Percentiles rank a stretch among this genome's conserved stretches.
These are phyloP conservation scores for Otocyon megalotis DNA, from an alignment of 2,113 vertebrate species.

Conservation along the genomic window DNA sequence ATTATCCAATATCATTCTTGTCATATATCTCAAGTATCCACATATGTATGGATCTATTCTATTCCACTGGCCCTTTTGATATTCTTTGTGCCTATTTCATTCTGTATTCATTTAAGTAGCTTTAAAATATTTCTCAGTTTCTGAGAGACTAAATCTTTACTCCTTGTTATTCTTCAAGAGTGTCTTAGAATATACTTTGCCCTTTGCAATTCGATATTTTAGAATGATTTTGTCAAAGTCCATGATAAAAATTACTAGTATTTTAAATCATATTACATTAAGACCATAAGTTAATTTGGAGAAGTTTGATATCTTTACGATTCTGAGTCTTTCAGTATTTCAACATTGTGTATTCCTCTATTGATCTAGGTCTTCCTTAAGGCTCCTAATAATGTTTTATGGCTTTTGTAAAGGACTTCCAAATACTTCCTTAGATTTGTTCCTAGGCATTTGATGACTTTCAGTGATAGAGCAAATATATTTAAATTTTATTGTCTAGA, in stretches of 20 bases:
- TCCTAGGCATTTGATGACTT: neutral
- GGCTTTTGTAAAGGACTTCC: neutral
- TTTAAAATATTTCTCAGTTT: conserved; percentile 12
- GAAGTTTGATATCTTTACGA: neutral
- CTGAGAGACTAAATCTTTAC: neutral
- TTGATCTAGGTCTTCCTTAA: neutral
- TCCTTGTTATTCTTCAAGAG: neutral
- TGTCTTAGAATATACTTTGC: neutral
- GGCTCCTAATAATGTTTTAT: neutral
- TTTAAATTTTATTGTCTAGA: conserved; percentile 32
- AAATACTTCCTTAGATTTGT: neutral
- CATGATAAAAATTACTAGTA: neutral
- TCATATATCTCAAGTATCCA: neutral
- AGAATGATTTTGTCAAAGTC: neutral
- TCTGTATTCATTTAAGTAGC: neutral
- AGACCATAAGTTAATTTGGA: neutral
- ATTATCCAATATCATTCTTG: neutral
- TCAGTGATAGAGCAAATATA: neutral
- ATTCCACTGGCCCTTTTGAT: neutral
- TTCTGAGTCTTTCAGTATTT: neutral
- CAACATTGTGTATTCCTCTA: neutral
- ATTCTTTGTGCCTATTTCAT: neutral
- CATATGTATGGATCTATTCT: neutral
- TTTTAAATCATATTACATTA: neutral
- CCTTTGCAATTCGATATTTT: neutral